phyloP scores from a whole-genome alignment of 2,888 invertebrate species.

The Leucozona laternaria region DNA sequence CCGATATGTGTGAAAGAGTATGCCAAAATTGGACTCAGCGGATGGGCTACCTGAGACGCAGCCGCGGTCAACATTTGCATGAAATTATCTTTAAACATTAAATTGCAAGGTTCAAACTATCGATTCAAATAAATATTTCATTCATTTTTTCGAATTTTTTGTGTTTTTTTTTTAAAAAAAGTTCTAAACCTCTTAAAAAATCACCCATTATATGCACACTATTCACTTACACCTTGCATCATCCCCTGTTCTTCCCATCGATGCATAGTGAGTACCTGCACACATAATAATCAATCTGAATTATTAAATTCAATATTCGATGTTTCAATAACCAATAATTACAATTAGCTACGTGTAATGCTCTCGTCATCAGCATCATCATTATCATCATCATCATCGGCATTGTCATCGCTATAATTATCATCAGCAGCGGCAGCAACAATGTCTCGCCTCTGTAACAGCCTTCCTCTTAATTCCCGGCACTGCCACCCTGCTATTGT shows the following conservation, averaged over 20 bases:
- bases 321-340: constrained; percentile 72
- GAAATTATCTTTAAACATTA: too few relatives aligned
- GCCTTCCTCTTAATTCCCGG: constrained; percentile 23
- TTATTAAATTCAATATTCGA: constrained; percentile 73
- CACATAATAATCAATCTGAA: constrained; percentile 63
- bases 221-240: neutral
- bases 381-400: constrained; percentile 18
- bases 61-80: too few relatives aligned
- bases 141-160: too few relatives aligned
- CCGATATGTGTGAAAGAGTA: too few relatives aligned
- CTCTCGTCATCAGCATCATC: constrained; percentile 55
- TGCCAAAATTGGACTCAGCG: too few relatives aligned
- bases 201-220: too few relatives aligned
- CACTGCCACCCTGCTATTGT: neutral
- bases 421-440: constrained; percentile 8
- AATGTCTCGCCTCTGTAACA: constrained; percentile 9
- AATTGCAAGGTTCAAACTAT: too few relatives aligned
- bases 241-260: neutral
- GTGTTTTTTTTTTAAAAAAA: too few relatives aligned
- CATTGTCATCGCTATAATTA: constrained; percentile 19
- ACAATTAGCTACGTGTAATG: constrained; percentile 70
- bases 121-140: too few relatives aligned
- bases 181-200: too few relatives aligned
- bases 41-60: too few relatives aligned
- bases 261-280: neutral